Evolutionary conservation across 2,888 invertebrate genomes (phyloP), one percentile per base, ranked within the genome.

Genomic region (Drosophila anomelani): DNA sequence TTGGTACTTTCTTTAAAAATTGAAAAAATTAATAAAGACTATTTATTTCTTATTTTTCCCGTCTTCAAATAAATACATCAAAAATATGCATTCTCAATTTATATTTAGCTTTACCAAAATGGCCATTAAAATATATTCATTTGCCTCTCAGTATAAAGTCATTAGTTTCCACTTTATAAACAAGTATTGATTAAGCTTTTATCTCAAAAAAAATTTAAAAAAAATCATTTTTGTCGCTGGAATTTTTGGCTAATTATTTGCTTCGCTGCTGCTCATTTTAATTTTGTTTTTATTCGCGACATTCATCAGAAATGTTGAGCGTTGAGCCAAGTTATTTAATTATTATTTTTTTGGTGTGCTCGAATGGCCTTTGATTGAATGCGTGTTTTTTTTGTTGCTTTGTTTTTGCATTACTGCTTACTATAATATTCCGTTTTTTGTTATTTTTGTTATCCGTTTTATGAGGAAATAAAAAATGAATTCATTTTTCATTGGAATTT

Each of bases 401-500:
- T 72, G 43, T 63, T 43, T 47, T 49, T 61, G 44, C 46, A 44
- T 46, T 71, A 29, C 13, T 20, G 51, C 15, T 29, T 13, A 15
- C 41, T 39, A 54, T 17, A 15, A 41, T 73, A 32, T 7, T 39
- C 12, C 9, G 15, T 15, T 20, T 49, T 17, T 20, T 32, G 36
- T n/a, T 41, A n/a, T 9, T 29, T 29, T 26, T n/a, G 29, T 47
- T 56, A 20, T 71, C 12, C 46, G 20, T 32, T 61, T 73, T 43
- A 47, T 74, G 62, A 10, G 23, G 36, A 36, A 51, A 60, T 15
- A 43, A 20, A 32, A 32, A 44, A 43, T 51, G 32, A 54, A 64
- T 57, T 39, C 41, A 66, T 66, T 47, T 60, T 63, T 74, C 76
- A 36, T 20, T 46, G 53, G 61, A 69, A 75, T 59, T 77, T 55